Evolutionary conservation across 2,113 vertebrate genomes (phyloP), one percentile per base, ranked within the genome.

Genomic region (Polypterus bichir): DNA sequence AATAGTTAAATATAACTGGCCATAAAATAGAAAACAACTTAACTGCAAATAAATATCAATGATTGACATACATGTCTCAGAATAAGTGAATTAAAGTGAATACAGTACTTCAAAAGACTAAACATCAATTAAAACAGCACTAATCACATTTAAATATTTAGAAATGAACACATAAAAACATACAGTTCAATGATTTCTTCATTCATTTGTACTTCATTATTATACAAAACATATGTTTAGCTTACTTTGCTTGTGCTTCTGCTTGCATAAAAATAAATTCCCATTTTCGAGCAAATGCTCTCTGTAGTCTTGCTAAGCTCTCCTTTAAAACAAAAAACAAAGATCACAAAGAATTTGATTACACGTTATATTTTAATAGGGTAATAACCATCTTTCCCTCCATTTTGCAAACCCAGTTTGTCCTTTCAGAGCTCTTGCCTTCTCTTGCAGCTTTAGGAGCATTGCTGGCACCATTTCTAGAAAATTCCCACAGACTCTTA

Each of bases 211-310:
- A 49, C 61, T 44, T 49, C 44, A 45, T 9, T n/a, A 52, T 8
- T 27, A n/a, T n/a, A 54, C 7, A 5, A 68, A 62, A 69, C 48
- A 56, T 67, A 71, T 67, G 69, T 68, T 68, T 78, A 76, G 91
- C 94, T 84, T 89, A 97, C 94, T 97, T 98, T 66, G 94, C 94
- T 85, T 98, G 94, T 79, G 94, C 94, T 87, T 98, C 94, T 76
- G 94, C 94, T 90, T 98, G 94, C 94, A 98, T 98, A 81, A 98
- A 97, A 78, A 98, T 97, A 83, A 98, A 98, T 72, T 98, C 94
- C 94, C 94, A 98, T 75, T 98, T 98, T 70, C 93, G 86, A 74
- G 94, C 94, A 73, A 97, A 98, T 11, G 93, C 92, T 83, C 93
- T 80, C 79, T 98, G 94, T 80, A 98, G 84, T 76, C 94, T 88